A percentile compares a stretch with the other conserved stretches of the same genome.
Conservation (phyloP, 2,888 invertebrate species). For the Scaptodrosophila latifasciaeformis region DNA sequence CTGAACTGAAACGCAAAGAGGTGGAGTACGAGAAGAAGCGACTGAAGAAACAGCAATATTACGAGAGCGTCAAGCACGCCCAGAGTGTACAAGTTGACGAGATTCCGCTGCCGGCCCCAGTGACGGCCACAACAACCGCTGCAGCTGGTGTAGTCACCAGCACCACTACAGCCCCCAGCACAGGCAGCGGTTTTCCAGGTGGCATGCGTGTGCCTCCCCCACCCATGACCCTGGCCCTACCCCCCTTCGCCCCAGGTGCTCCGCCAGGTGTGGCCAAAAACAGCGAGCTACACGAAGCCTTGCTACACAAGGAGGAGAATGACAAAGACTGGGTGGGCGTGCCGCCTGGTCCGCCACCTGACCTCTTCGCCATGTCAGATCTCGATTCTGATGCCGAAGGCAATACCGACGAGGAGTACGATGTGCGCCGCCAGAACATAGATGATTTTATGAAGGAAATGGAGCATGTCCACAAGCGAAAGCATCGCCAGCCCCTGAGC, state of each 20-base stretch:
- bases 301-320: constrained; percentile 63
- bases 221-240: constrained; percentile 69
- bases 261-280: constrained; percentile 85
- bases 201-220: constrained; percentile 71
- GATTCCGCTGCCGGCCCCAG: constrained; percentile 93
- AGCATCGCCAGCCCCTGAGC: constrained; percentile 79
- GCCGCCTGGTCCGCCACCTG: constrained; percentile 89
- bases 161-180: constrained; percentile 33
- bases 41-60: constrained; percentile 91
- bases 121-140: constrained; percentile 69
- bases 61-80: constrained; percentile 95
- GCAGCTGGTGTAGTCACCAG: too few relatives aligned
- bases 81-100: constrained; percentile 96
- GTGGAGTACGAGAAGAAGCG: constrained; percentile 94
- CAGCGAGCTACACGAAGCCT: constrained; percentile 74
- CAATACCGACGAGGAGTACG: constrained; percentile 68
- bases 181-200: constrained; percentile 40
- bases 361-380: constrained; percentile 81
- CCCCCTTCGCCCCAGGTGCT: constrained; percentile 78
- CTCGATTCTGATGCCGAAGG: constrained; percentile 76
- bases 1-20: constrained; percentile 92
- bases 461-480: constrained; percentile 88
- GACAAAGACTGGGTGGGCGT: constrained; percentile 87
- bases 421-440: constrained; percentile 89
- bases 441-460: constrained; percentile 95